Evolutionary conservation across 1,140 invertebrate genomes (phyloP).

Genomic region (Cecropterus lyciades): DNA sequence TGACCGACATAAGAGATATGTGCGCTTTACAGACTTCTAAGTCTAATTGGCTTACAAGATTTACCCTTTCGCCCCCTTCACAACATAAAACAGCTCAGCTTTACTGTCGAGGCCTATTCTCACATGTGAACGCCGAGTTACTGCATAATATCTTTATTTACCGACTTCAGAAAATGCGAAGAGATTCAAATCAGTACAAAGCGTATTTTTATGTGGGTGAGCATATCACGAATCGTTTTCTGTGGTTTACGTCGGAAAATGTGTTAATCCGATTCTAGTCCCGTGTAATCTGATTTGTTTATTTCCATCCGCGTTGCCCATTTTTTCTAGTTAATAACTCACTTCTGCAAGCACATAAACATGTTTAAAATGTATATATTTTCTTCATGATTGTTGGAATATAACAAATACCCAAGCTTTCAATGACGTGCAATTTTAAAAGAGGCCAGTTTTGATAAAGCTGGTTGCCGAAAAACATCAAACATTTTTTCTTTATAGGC

Average conservation of each 20-base stretch:
- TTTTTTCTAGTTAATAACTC: too few species aligned
- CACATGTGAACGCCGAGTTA: conserved; percentile 12
- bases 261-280: background rate
- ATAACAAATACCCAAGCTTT: too few species aligned
- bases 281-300: too few species aligned
- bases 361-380: too few species aligned
- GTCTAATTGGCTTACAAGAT: conserved; percentile 34
- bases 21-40: conserved; percentile 33
- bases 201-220: background rate
- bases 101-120: conserved; percentile 14
- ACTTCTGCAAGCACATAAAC: too few species aligned
- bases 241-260: background rate
- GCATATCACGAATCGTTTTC: background rate
- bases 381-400: too few species aligned
- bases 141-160: conserved; percentile 10
- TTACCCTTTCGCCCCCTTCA: conserved; percentile 31
- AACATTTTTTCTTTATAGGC: too few species aligned
- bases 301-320: too few species aligned
- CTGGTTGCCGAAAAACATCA: too few species aligned
- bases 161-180: background rate
- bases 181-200: background rate
- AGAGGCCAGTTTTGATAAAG: too few species aligned
- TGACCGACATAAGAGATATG: conserved; percentile 18
- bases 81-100: conserved; percentile 21
- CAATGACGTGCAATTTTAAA: too few species aligned